phyloP scores from a whole-genome alignment of 1,140 invertebrate genomes.

The Homarus americanus region DNA sequence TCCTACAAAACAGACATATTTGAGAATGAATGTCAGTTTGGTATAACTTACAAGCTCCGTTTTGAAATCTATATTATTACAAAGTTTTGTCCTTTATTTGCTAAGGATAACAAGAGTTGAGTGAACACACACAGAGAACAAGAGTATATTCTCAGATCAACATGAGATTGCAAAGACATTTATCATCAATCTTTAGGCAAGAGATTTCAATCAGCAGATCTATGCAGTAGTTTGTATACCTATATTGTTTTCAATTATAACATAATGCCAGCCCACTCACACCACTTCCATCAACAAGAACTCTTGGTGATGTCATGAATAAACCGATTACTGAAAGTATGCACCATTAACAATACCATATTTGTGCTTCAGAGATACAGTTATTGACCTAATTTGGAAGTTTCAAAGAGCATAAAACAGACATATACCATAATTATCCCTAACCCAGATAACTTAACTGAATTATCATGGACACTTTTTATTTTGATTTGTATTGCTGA shows the following conservation, averaged over 20 bases:
- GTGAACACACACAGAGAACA: constrained; percentile 56
- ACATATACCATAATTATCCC: not conserved
- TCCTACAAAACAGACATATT: constrained; percentile 34
- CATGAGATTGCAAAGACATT: constrained; percentile 53
- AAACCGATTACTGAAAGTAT: not conserved
- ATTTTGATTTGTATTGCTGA: not conserved
- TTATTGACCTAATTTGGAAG: not conserved
- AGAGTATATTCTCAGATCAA: constrained; percentile 50
- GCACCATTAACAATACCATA: not conserved
- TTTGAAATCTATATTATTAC: constrained; percentile 53
- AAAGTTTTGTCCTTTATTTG: constrained; percentile 35
- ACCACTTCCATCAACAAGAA: not conserved
- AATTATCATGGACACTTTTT: not conserved
- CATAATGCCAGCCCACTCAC: not conserved
- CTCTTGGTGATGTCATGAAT: not conserved
- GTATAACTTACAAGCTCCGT: constrained; percentile 56
- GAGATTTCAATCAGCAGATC: constrained; percentile 15
- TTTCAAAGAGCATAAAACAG: not conserved
- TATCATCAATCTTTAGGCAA: not conserved
- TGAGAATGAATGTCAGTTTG: constrained; percentile 25
- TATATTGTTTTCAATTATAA: not conserved
- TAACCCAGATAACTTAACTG: not conserved
- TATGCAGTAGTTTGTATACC: not conserved
- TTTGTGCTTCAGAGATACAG: not conserved
- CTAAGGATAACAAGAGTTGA: constrained; percentile 51